Base-by-base conservation (phyloP, 2,888 invertebrate species). In the Nasonia oneida region DNA sequence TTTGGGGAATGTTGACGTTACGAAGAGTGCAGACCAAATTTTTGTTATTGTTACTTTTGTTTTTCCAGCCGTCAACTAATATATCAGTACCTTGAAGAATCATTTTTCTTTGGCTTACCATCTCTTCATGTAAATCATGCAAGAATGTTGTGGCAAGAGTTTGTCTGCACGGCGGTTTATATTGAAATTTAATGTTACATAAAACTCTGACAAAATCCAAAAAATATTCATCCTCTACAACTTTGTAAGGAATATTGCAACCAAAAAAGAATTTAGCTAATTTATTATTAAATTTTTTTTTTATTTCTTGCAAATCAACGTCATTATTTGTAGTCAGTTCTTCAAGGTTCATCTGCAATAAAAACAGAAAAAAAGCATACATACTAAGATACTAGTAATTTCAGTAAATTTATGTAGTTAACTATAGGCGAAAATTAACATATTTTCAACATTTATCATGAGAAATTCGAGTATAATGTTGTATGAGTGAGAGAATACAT, bases 21-120 rank as follows among this genome's bases (percentile, higher is more conserved):
- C 78, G 37, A 15, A 78, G 14, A n/a, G 78, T 61, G 23, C 23
- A 61, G 14, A 78, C 78, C n/a, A 78, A 42, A 61, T 64, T 64
- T 23, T 78, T 61, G 2, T 14, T 61, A 61, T 78, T 64, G 8
- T 3, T 8, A 53, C n/a, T 50, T 53, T 29, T 84, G 71, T 75
- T 80, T 29, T 23, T 23, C 84, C 84, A 84, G 1, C 74, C 80
- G n/a, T 84, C 75, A 8, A 80, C 33, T 15, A 75, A 18, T 4
- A 84, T 80, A 29, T 73, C 23, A 23, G 23, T 23, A 23, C 23
- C 23, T 23, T 23, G 37, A 4, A 80, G 23, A n/a, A 80, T 6
- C 15, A 3, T 50, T 71, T 71, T 77, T 67, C 47, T 67, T 39
- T 75, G 29, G 42, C 15, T 73, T 14, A 50, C 12, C 2, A 70